Percentiles rank a stretch among this genome's conserved stretches.
Evolutionary conservation across 2,888 invertebrate genomes (phyloP).

Genomic region (Heteromurus nitidus): DNA sequence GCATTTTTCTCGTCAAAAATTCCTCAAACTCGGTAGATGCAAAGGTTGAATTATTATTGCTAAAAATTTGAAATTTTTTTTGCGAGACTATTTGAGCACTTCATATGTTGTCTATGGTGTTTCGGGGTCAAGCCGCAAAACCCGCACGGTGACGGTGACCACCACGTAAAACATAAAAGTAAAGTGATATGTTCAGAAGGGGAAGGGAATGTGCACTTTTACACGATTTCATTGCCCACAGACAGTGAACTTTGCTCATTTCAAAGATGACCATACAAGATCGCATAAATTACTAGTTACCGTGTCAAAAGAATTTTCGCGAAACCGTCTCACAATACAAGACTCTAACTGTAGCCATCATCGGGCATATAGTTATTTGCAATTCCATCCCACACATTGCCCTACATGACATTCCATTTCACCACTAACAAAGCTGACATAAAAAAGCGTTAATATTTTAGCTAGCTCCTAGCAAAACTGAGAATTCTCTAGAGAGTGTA

Average conservation of each 20-base stretch:
- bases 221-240: constrained; percentile 44
- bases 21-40: too few species aligned
- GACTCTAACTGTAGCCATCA: too few species aligned
- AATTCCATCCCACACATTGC: constrained; percentile 41
- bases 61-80: constrained; percentile 1
- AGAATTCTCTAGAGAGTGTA: neutral
- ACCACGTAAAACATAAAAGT: neutral
- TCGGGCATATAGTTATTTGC: too few species aligned
- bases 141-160: neutral
- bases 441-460: neutral
- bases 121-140: constrained; percentile 21
- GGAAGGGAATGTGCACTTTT: neutral
- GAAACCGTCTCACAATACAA: constrained; percentile 4
- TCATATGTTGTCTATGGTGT: neutral
- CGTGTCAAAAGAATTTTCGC: constrained; percentile 28
- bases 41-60: constrained; percentile 5
- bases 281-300: constrained; percentile 44
- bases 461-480: neutral
- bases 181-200: neutral
- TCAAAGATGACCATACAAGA: constrained; percentile 35
- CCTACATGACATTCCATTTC: constrained; percentile 50
- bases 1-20: too few species aligned
- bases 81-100: neutral
- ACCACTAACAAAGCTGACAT: neutral
- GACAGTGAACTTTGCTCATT: constrained; percentile 55